Conservation (phyloP, 2,888 invertebrate genomes). For the Cheilosia vulpina region DNA sequence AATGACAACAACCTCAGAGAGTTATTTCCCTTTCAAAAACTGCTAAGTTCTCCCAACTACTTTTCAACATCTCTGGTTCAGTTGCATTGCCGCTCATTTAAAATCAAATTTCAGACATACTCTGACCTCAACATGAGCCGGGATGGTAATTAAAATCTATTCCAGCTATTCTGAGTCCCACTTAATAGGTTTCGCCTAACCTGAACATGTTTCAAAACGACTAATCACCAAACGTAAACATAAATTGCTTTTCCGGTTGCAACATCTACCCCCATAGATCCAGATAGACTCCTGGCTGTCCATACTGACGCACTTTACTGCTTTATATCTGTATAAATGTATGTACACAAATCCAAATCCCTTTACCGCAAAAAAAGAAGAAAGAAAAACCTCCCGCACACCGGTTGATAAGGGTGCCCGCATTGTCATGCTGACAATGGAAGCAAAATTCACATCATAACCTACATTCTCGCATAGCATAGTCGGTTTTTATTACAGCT, state of each 20-base stretch:
- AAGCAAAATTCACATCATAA: conserved; percentile 20
- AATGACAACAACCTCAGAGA: too few species aligned
- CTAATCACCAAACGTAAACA: conserved; percentile 21
- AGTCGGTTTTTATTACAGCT: conserved; percentile 27
- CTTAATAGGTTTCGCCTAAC: too few species aligned
- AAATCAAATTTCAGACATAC: too few species aligned
- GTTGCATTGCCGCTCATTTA: too few species aligned
- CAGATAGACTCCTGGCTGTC: neutral
- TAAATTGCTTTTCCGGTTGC: conserved; percentile 30
- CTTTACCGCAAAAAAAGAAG: neutral
- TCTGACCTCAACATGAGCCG: too few species aligned
- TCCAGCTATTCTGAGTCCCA: too few species aligned
- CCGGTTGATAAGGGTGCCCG: conserved; percentile 27
- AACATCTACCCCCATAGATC: neutral
- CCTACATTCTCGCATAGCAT: conserved; percentile 9
- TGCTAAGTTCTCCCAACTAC: too few species aligned
- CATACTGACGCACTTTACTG: neutral
- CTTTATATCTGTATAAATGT: conserved; percentile 4
- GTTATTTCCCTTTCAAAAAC: too few species aligned
- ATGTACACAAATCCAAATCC: conserved; percentile 1
- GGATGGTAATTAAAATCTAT: too few species aligned
- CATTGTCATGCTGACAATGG: conserved; percentile 16
- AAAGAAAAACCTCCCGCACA: conserved; percentile 5
- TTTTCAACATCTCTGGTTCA: too few species aligned
- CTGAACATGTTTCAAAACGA: conserved; percentile 1